Conservation (phyloP, 2,113 vertebrate species). For the Tragelaphus imberbis region DNA sequence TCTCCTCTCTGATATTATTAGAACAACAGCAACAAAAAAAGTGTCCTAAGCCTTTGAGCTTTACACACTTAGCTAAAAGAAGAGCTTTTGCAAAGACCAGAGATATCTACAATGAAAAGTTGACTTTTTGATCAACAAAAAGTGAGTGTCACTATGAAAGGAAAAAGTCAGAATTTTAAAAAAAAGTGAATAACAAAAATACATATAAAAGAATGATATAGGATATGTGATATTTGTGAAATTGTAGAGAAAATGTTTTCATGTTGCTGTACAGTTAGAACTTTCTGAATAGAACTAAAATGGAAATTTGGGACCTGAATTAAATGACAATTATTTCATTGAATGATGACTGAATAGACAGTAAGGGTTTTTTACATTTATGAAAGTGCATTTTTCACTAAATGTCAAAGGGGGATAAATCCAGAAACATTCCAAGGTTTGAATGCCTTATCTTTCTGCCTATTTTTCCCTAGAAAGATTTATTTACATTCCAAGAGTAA, state of each 20-base stretch:
- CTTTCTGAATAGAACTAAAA: not conserved
- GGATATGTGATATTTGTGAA: not conserved
- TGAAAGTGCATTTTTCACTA: not conserved
- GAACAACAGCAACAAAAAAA: not conserved
- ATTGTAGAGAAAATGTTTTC: not conserved
- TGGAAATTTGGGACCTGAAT: not conserved
- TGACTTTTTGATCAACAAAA: constrained; percentile 14
- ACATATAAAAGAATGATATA: not conserved
- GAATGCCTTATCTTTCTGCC: not conserved
- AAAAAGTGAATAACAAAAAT: not conserved
- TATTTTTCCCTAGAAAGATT: not conserved
- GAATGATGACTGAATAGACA: not conserved
- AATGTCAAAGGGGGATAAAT: not conserved
- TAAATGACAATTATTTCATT: not conserved
- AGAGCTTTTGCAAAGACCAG: not conserved
- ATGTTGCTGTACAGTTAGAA: not conserved
- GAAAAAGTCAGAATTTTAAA: not conserved
- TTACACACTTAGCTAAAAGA: not conserved
- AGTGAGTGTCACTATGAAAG: not conserved
- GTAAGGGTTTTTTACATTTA: not conserved
- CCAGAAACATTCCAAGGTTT: not conserved
- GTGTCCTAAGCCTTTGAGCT: not conserved
- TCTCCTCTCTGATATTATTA: not conserved
- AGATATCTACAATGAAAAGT: not conserved
- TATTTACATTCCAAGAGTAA: not conserved